phyloP scores from a whole-genome alignment of 30 jellyfish, hydroid and myxozoan species.

The Cassiopea xamachana region DNA sequence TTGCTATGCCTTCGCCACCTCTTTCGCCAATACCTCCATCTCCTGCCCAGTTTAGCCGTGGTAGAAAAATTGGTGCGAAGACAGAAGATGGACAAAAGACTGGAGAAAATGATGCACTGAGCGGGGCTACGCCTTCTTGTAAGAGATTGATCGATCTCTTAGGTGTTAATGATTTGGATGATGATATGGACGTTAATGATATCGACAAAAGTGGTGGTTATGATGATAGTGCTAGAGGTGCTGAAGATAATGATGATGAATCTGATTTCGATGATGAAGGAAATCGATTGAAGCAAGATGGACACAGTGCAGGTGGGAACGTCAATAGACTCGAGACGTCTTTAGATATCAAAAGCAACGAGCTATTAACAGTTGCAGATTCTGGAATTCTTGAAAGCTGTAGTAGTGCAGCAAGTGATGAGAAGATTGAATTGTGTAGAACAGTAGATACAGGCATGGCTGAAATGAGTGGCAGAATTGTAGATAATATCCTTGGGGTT shows the following conservation, averaged over 20 bases:
- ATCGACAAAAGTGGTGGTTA: neutral
- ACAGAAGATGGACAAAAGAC: neutral
- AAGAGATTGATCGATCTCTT: neutral
- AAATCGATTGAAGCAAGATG: neutral
- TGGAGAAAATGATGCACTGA: neutral
- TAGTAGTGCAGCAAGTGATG: neutral
- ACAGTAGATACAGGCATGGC: neutral
- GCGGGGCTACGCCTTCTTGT: neutral
- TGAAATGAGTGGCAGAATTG: neutral
- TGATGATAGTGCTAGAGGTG: neutral
- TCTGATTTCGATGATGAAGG: neutral
- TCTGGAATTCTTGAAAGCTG: neutral
- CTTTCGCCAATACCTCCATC: conserved; percentile 95
- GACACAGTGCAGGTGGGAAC: neutral
- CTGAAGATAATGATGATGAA: neutral
- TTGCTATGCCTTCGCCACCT: conserved; percentile 86
- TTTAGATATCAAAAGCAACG: neutral
- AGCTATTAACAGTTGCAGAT: neutral
- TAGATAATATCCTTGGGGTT: neutral
- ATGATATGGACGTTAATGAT: neutral
- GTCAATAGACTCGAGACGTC: neutral
- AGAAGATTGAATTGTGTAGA: neutral
- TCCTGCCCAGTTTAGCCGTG: conserved; percentile 56
- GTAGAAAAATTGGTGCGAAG: neutral
- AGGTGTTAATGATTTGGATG: neutral